Base-by-base conservation (phyloP, 2,888 invertebrate genomes). In the Drosophila rellima region DNA sequence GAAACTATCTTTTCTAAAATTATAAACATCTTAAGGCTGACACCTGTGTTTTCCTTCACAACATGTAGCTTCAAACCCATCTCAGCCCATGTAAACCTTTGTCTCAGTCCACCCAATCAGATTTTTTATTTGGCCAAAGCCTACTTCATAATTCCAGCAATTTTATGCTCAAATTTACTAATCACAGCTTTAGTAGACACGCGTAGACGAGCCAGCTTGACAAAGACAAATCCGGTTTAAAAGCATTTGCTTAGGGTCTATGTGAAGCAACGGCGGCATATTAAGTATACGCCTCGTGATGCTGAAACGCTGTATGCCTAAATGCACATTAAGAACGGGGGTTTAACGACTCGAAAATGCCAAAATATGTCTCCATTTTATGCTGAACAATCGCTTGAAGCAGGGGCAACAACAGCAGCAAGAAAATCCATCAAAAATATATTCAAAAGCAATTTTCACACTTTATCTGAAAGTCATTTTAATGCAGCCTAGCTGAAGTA, bases 381-480 rank as follows among this genome's bases (percentile, higher is more conserved):
- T 35, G 39, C 35, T 7, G 11, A 26, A 31, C 44, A 57, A 37
- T 10, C 37, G 23, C 37, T 17, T 4, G n/a, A 6, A n/a, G 31
- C 18, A 52, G 47, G 11, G 23, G 45, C 42, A 60, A 33, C 52
- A 47, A 18, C 26, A 56, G 42, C 50, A 60, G 17, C 57, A 23
- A 23, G 54, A 54, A 71, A 63, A 57, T 62, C 65, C 78, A 71
- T 75, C 80, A 68, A 63, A 79, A 65, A 68, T 52, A 55, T 78
- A 82, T 79, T 79, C 82, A 74, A 79, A 82, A 74, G 79, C 79
- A 81, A 79, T 79, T 79, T 79, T 71, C 79, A 67, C 72, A 62
- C 72, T 80, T 82, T 80, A 80, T 80, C 79, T 81, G 62, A 67
- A 69, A 80, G 79, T 79, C 79, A 78, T 80, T 82, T 81, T 78